Conservation (phyloP, 2,113 vertebrate genomes). For the Struthidea cinerea region DNA sequence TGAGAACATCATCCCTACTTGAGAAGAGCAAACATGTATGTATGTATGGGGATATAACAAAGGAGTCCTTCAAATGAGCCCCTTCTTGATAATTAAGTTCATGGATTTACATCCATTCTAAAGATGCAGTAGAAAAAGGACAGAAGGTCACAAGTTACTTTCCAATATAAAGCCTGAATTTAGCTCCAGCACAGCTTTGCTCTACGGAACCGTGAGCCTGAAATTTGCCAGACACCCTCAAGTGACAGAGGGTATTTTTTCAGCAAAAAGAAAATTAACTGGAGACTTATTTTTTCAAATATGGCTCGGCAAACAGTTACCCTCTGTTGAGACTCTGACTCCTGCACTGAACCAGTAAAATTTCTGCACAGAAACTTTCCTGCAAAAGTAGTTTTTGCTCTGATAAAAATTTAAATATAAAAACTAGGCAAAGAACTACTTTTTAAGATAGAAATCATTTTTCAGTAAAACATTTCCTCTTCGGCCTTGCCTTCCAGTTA, state of each 20-base stretch:
- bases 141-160: neutral
- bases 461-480: neutral
- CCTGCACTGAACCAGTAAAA: neutral
- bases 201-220: rapidly evolving
- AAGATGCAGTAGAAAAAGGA: neutral
- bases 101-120: neutral
- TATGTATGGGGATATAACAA: neutral
- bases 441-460: neutral
- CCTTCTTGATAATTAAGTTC: neutral
- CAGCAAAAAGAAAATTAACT: neutral
- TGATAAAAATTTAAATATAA: neutral
- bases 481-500: neutral
- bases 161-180: neutral
- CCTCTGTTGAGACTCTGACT: neutral
- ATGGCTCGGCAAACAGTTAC: neutral
- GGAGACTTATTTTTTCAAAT: neutral
- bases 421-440: neutral
- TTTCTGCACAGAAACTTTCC: neutral
- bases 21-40: neutral
- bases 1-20: neutral
- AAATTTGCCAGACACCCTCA: neutral
- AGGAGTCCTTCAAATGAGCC: neutral
- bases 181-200: neutral
- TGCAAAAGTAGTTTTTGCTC: neutral
- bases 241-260: neutral